Evolutionary conservation across 2,797 vertebrate species (phyloP), one percentile per base, ranked within the genome.

Genomic region (Onychomys torridus): DNA sequence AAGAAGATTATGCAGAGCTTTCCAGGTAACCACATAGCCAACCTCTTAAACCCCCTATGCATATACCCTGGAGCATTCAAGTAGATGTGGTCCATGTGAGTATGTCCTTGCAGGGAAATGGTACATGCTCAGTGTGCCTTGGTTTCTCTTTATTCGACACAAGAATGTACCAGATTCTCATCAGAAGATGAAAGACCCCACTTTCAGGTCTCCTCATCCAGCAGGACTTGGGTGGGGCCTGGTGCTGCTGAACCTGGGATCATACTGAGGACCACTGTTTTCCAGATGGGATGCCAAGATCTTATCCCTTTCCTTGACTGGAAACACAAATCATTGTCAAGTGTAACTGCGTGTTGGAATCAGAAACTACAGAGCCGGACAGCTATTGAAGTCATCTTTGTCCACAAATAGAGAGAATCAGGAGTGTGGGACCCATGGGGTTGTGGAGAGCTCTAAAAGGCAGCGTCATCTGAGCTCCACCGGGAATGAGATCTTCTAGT

Each of bases 1-100:
- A 14, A 21, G 75, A 93, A n/a, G 90, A 73, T 86, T 89, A 79
- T 73, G 52, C 34, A 57, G 79, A 92, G 34, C 94, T 87, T 92
- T 46, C 61, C 6, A 71, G 89, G 79, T 17, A 55, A 52, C 61
- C 34, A 46, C 17, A 61, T 83, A 52, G 34, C 57, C 59, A n/a
- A 19, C 1, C 7, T 76, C 23, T 32, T 14, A 76, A 34, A 17
- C 19, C 29, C 40, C 25, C 40, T 46, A 37, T 77, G 59, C 29
- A 21, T 0, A 21, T 0, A 13, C 17, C 12, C 40, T 71, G 16
- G 59, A 85, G 55, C 59, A 19, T 59, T 23, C 89, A 27, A 57
- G 23, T 23, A 34, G 77, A 61, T 59, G 29, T 75, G 55, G 21
- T 23, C 46, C 76, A 90, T 49, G 34, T 52, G 89, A 87, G 29